Conservation (phyloP, 2,888 invertebrate species). For the Tetheella fluctuosa region DNA sequence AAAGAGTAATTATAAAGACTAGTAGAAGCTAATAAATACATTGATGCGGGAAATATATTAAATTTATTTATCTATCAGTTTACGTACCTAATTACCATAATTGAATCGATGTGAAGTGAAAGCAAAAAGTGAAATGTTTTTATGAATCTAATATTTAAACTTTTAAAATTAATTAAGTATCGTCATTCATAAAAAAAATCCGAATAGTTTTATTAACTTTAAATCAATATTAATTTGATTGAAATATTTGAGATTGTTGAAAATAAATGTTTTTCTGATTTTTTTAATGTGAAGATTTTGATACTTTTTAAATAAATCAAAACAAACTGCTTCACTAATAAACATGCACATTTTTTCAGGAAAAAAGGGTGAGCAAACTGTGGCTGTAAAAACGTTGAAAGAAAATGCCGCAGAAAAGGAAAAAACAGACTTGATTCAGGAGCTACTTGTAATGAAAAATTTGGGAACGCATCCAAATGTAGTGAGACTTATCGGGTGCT, state of each 20-base stretch:
- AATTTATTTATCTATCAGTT: not conserved
- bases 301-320: too few species aligned
- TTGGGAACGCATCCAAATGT: conserved; percentile 96
- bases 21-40: too few species aligned
- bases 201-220: not conserved
- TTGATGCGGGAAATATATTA: too few species aligned
- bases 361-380: conserved; percentile 89
- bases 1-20: not conserved
- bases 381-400: conserved; percentile 97
- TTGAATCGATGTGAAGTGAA: not conserved
- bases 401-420: conserved; percentile 95
- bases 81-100: not conserved
- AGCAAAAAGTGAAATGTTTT: not conserved
- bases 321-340: not conserved
- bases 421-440: conserved; percentile 93
- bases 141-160: not conserved
- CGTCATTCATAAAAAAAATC: too few species aligned
- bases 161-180: too few species aligned
- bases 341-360: conserved; percentile 61
- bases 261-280: too few species aligned
- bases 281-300: too few species aligned
- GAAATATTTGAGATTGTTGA: too few species aligned
- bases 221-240: not conserved
- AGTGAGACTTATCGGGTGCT: conserved; percentile 93
- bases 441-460: conserved; percentile 95